Conservation (phyloP, 2,797 vertebrate species). For the Emydoidea blandingii region DNA sequence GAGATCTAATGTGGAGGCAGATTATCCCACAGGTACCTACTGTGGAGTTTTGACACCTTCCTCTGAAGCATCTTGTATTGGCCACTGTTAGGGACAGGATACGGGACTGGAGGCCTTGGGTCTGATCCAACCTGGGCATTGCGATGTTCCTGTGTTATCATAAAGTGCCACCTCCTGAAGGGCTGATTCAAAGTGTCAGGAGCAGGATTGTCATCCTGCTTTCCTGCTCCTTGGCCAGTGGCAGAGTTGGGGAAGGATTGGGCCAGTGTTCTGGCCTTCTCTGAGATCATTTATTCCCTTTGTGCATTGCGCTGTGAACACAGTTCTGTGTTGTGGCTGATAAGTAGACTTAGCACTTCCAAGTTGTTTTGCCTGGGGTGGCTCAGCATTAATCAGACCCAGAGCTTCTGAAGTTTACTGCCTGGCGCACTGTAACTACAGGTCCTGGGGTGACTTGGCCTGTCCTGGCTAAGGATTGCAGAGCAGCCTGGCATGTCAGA, state of each 20-base stretch:
- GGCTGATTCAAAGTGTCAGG: background rate
- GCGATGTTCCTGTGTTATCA: background rate
- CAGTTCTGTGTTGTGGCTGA: background rate
- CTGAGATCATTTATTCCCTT: background rate
- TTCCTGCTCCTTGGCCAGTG: no score
- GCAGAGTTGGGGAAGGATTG: background rate
- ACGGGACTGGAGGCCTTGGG: background rate
- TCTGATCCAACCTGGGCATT: accelerated
- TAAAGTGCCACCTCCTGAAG: background rate
- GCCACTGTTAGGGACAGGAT: background rate
- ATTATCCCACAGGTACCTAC: background rate
- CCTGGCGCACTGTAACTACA: background rate
- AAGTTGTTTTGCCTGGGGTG: background rate
- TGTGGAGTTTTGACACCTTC: background rate
- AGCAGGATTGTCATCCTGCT: background rate
- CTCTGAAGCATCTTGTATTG: background rate
- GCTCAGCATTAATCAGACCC: background rate
- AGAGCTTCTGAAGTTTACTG: background rate
- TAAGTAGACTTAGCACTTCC: background rate
- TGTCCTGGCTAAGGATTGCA: background rate
- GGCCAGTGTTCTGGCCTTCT: no score
- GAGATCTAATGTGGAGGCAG: background rate
- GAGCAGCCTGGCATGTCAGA: background rate
- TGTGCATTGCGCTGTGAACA: background rate
- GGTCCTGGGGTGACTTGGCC: background rate